Percentiles rank a stretch among this genome's conserved stretches.
phyloP scores from a whole-genome alignment of 2,797 vertebrate genomes.

The Lepilemur septentrionalis region DNA sequence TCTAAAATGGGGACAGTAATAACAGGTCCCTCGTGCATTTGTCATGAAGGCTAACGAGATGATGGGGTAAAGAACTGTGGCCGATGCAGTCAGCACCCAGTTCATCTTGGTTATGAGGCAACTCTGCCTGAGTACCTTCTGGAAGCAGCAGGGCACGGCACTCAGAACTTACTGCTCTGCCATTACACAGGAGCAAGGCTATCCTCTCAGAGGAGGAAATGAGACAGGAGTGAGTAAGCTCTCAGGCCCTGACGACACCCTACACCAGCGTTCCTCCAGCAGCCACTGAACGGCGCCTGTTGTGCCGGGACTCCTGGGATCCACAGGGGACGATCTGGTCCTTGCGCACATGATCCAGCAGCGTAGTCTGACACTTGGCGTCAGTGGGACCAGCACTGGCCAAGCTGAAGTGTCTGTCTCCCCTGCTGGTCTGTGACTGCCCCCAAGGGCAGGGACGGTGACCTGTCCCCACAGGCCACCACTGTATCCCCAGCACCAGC shows the following conservation, averaged over 20 bases:
- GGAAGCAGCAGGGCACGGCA: neutral
- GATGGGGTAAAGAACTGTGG: neutral
- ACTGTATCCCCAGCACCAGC: neutral
- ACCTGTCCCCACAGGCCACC: neutral
- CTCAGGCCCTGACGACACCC: neutral
- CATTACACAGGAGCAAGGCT: neutral
- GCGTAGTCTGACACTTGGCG: too few species aligned
- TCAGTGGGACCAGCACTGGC: fast-evolving
- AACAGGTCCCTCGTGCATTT: neutral
- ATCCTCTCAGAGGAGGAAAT: neutral
- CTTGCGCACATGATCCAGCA: neutral
- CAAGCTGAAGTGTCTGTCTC: neutral
- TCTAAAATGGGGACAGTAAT: neutral
- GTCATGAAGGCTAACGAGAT: neutral
- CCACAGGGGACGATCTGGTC: neutral
- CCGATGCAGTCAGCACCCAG: neutral
- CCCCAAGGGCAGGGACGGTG: neutral
- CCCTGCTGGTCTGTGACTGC: neutral
- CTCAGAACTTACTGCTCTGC: neutral
- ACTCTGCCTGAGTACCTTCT: neutral
- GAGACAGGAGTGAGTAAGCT: neutral
- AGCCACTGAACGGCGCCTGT: neutral
- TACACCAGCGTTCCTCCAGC: neutral
- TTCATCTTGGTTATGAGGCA: neutral
- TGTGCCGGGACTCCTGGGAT: neutral